phyloP scores from a whole-genome alignment of 2,797 vertebrate genomes.

The Tenualosa thibaudeaui region DNA sequence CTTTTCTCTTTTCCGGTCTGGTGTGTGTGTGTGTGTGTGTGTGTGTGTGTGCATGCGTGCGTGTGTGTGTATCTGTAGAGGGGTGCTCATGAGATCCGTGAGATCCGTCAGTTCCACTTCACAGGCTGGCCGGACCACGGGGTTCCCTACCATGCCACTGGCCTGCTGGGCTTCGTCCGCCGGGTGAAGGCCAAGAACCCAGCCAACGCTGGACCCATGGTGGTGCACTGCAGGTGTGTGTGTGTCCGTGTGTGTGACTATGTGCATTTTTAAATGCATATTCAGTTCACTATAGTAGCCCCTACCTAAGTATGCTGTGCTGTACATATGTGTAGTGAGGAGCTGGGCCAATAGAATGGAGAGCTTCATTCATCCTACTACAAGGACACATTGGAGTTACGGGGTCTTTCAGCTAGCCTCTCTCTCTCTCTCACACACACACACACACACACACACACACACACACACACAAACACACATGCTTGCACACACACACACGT shows the following conservation, averaged over 20 bases:
- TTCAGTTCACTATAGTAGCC: too few relatives aligned
- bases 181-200: slow-evolving; percentile 92
- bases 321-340: background rate
- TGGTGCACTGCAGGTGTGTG: slow-evolving; percentile 91
- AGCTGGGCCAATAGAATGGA: background rate
- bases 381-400: too few relatives aligned
- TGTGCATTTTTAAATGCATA: background rate
- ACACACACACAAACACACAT: background rate
- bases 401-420: too few relatives aligned
- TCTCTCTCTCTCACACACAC: background rate
- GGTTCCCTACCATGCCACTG: slow-evolving; percentile 91
- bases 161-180: slow-evolving; percentile 90
- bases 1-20: background rate
- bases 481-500: background rate
- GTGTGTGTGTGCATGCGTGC: background rate
- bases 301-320: too few relatives aligned
- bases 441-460: background rate
- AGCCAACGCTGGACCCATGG: slow-evolving; percentile 84
- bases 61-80: slow-evolving; percentile 67
- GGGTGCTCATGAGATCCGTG: slow-evolving; percentile 90
- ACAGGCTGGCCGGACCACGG: slow-evolving; percentile 97
- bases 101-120: slow-evolving; percentile 96
- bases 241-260: background rate
- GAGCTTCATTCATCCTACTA: too few relatives aligned
- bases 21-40: background rate